Evolutionary conservation across 2,797 vertebrate species (phyloP).

Genomic region (Pogonophryne albipinna): DNA sequence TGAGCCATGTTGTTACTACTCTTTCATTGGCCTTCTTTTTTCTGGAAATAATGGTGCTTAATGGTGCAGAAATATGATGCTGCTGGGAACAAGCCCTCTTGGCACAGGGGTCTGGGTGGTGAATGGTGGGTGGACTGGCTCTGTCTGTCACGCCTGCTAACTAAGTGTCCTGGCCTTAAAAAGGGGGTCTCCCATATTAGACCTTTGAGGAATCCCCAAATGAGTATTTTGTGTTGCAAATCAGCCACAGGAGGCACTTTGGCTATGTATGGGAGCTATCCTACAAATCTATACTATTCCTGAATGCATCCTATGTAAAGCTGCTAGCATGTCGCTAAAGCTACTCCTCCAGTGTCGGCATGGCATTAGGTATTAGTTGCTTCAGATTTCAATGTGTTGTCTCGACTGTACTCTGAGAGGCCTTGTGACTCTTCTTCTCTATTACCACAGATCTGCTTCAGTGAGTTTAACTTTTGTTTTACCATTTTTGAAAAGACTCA

Average conservation of each 20-base stretch:
- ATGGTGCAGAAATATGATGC: constrained; percentile 50
- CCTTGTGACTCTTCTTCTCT: constrained; percentile 39
- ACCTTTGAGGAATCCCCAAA: constrained; percentile 40
- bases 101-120: constrained; percentile 34
- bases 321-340: too few relatives aligned
- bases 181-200: constrained; percentile 4
- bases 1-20: constrained; percentile 34
- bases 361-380: constrained; percentile 4
- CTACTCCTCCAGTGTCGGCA: not conserved
- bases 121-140: constrained; percentile 56
- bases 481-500: constrained; percentile 25
- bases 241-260: not conserved
- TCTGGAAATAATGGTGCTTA: constrained; percentile 39
- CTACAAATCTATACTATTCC: not conserved
- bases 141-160: constrained; percentile 50
- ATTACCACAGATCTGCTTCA: constrained; percentile 26
- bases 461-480: constrained; percentile 47
- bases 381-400: constrained; percentile 38
- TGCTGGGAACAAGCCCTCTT: constrained; percentile 54
- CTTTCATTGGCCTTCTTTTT: constrained; percentile 15
- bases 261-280: not conserved
- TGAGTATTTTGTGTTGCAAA: constrained; percentile 3
- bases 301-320: not conserved
- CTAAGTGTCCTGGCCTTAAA: constrained; percentile 33
- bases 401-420: constrained; percentile 28